These are phyloP conservation scores for Hecatera dysodea DNA, from an alignment of 2,888 invertebrate genomes.

Conservation along the genomic window DNA sequence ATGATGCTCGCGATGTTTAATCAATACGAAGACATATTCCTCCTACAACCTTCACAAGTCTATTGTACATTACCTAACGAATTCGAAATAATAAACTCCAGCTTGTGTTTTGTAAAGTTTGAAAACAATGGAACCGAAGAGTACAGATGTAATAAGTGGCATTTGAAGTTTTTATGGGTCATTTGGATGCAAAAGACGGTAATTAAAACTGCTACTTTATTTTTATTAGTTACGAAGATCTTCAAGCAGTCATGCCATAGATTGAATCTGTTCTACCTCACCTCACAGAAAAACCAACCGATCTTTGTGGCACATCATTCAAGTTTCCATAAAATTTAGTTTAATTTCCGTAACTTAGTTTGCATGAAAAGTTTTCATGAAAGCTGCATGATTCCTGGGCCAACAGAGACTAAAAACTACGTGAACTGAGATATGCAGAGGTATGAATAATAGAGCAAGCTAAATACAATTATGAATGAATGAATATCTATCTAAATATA, in stretches of 20 bases:
- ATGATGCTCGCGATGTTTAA: constrained; percentile 79
- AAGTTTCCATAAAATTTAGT: neutral
- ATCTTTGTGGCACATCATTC: neutral
- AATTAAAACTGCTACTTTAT: constrained; percentile 46
- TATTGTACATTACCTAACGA: constrained; percentile 73
- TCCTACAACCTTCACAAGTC: constrained; percentile 75
- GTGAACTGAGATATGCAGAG: neutral
- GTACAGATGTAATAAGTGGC: constrained; percentile 79
- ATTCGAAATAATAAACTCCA: constrained; percentile 72
- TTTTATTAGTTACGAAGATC: neutral
- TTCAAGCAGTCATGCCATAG: neutral
- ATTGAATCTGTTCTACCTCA: neutral
- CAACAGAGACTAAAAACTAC: neutral
- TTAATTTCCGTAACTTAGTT: too few relatives aligned
- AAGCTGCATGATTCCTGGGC: neutral
- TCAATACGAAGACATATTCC: constrained; percentile 82
- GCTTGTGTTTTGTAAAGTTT: constrained; percentile 73
- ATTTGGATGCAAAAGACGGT: constrained; percentile 84
- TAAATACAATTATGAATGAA: neutral
- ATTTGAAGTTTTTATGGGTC: constrained; percentile 80
- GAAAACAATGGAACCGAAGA: constrained; percentile 72
- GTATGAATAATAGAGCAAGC: neutral
- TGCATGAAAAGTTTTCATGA: neutral
- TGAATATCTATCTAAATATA: too few relatives aligned
- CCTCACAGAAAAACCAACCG: neutral